Evolutionary conservation across 1,140 invertebrate genomes (phyloP), one percentile per base, ranked within the genome.

Genomic region (Meloidogyne chitwoodi): DNA sequence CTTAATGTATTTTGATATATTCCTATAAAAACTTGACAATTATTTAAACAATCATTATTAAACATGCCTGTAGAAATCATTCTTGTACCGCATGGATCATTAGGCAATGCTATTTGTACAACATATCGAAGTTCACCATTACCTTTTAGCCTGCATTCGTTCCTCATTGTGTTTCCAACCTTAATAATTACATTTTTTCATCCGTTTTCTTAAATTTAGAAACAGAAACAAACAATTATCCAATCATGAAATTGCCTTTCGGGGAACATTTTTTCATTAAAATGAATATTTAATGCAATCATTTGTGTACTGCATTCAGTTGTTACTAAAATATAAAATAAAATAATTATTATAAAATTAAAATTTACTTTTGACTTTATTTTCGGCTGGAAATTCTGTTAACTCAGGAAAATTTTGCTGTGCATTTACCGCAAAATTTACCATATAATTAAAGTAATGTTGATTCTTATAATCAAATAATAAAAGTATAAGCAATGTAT

Each of bases 81-180:
- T 75, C 66, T 68, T 10, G 81, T 83, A 29, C 41, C 69, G 41
- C 81, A 83, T 3, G 80, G 79, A 66, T 83, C 81, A 48, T 83
- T 82, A 63, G 82, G 56, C 1, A 83, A 80, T 24, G 77, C 77
- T 27, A 83, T 84, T 77, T 81, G 74, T 12, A 83, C 83, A 41
- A 83, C 80, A 65, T 78, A 78, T 19, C 77, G 70, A 1, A 83
- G 56, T 61, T 83, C 83, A 14, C 83, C 81, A 65, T 83, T 83
- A 12, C 81, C 81, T 38, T 69, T 66, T 22, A 83, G 44, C 16
- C 83, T 82, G 48, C 81, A 83, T 63, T 83, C 83, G 12, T 69
- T 72, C n/a, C 77, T 27, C 38, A 56, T 63, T n/a, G 34, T 79
- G 12, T 74, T 67, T 2, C 81, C 81, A 29, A 83, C 81, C 29